phyloP scores from a whole-genome alignment of 2,797 vertebrate genomes.

The Brachymystax lenok region DNA sequence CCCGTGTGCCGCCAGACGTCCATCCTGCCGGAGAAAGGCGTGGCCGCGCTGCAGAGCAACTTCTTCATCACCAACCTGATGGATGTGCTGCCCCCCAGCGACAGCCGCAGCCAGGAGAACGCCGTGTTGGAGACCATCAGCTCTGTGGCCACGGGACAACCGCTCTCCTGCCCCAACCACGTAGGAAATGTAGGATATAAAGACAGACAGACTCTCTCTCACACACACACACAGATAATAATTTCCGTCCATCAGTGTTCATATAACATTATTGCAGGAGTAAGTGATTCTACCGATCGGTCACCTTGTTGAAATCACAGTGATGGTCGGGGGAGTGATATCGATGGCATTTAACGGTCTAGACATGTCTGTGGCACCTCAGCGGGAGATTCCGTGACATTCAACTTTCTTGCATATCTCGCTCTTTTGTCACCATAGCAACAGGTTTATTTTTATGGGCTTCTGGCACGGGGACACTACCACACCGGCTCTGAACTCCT shows the following conservation, averaged over 20 bases:
- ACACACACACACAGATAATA: not conserved
- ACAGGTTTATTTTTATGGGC: slow-evolving; percentile 4
- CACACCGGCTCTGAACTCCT: not conserved
- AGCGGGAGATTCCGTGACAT: too few species aligned
- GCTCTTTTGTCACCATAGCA: slow-evolving; percentile 28
- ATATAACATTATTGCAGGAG: too few species aligned
- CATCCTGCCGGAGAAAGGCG: slow-evolving; percentile 97
- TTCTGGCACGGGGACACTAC: not conserved
- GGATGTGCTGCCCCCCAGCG: slow-evolving; percentile 91
- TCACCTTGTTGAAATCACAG: too few species aligned
- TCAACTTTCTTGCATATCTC: slow-evolving; percentile 13
- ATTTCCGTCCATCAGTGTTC: too few species aligned
- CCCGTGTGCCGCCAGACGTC: slow-evolving; percentile 98
- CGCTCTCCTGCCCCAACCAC: slow-evolving; percentile 94
- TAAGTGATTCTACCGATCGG: too few species aligned
- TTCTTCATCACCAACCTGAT: slow-evolving; percentile 99
- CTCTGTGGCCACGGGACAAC: slow-evolving; percentile 84
- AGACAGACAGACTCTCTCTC: not conserved
- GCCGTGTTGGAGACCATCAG: slow-evolving; percentile 84
- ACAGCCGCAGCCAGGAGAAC: slow-evolving; percentile 81
- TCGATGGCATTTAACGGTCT: too few species aligned
- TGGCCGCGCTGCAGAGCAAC: slow-evolving; percentile 96
- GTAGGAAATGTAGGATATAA: slow-evolving; percentile 87
- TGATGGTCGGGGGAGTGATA: too few species aligned
- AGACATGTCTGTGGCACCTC: too few species aligned